These are phyloP conservation scores for Amphiura filiformis DNA, from an alignment of 35 echinoderm and acorn worm species.

Conservation along the genomic window DNA sequence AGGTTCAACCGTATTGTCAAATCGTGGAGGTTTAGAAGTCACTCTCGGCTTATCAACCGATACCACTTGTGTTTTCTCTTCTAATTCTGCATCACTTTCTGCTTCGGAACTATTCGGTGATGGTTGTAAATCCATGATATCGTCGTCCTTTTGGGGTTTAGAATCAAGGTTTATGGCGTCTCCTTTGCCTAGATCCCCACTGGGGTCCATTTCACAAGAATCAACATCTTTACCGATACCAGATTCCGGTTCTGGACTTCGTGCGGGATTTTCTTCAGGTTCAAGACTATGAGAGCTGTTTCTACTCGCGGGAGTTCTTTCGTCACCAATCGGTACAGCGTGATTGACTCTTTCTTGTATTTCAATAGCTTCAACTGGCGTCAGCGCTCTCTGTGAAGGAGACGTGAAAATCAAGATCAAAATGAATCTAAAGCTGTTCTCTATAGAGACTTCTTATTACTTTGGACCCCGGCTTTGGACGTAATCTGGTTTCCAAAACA, in stretches of 20 bases:
- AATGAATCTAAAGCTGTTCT: too few relatives aligned
- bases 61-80: too few relatives aligned
- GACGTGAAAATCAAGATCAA: too few relatives aligned
- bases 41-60: neutral
- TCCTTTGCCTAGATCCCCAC: neutral
- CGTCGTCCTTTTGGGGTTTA: neutral
- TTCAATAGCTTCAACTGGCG: too few relatives aligned
- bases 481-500: too few relatives aligned
- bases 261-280: neutral
- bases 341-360: too few relatives aligned
- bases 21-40: neutral
- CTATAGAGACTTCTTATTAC: too few relatives aligned
- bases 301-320: too few relatives aligned
- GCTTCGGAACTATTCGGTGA: neutral
- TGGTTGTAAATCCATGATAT: neutral
- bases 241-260: neutral
- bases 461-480: too few relatives aligned
- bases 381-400: too few relatives aligned
- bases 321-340: too few relatives aligned
- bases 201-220: neutral
- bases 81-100: neutral
- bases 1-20: neutral
- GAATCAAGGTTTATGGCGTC: neutral
- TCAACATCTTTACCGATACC: neutral
- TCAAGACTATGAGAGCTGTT: too few relatives aligned